Base-by-base conservation (phyloP, 2,113 vertebrate genomes). In the Muntiacus muntjak region DNA sequence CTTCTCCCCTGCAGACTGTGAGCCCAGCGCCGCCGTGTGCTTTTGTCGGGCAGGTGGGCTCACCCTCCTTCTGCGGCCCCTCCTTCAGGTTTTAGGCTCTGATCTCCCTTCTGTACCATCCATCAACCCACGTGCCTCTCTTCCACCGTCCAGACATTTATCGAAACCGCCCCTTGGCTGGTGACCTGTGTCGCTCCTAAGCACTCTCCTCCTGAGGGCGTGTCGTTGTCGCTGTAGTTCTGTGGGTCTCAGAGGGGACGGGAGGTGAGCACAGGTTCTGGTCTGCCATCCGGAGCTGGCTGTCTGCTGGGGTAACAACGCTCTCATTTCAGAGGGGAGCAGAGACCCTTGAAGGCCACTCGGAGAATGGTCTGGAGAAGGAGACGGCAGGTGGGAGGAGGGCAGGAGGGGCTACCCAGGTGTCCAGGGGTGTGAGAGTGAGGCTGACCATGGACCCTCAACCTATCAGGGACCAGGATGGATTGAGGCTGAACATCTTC, bases 1-100 rank as follows among this genome's bases (percentile, higher is more conserved):
- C 21, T 3, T 57, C 89, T 1, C 9, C 17, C 67, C 52, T 47
- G 54, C 4, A 23, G 5, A 11, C 54, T 7, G 5, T 47, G 71
- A 36, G 30, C 11, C 88, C 1, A 23, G 28, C 14, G 0, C 36
- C 1, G 0, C 19, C 0, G 0, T n/a, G 1, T 1, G 43, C 30
- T 4, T 33, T 12, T 36, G 19, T 9, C 0, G 19, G 33, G 19
- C 3, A 6, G 10, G 81, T 15, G 50, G 50, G 33, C 81, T 10
- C 2, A 0, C 8, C 21, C 28, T 6, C 0, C 26, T 21, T 28
- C 52, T 16, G 17, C 2, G 2, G 40, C 19, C 2, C 13, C 30
- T n/a, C 0, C 1, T 8, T 14, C 36, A 60, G 30, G 17, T 1
- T 25, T 25, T 30, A 60, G 23, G 14, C 43, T 19, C 43, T 2